Base-by-base conservation (phyloP, 2,113 vertebrate species). In the Salvelinus sp. region DNA sequence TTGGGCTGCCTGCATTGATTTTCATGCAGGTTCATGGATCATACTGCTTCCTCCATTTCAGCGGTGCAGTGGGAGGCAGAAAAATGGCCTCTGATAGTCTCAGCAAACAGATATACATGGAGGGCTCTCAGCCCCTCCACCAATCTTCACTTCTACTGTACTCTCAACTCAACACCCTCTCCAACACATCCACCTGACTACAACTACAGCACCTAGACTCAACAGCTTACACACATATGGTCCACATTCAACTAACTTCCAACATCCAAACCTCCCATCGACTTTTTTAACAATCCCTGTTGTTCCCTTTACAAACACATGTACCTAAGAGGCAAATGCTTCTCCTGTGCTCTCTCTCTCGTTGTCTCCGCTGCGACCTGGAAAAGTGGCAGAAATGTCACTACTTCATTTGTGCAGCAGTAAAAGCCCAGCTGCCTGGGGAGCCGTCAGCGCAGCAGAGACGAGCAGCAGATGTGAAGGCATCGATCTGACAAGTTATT, bases 1-100 rank as follows among this genome's bases (percentile, higher is more conserved):
- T 92, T 90, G 86, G 87, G 84, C 85, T 89, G 88, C 87, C 77
- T 33, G 83, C 87, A 93, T 93, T 88, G 90, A 93, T 93, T 92
- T 92, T 90, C 84, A 86, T 80, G 81, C 87, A 86, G 86, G 87
- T 91, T 89, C 85, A 88, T 87, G 81, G 88, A 91, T 87, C 86
- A 87, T 72, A 85, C 83, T 2, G 70, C 83, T 88, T 88, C 86
- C 86, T 86, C 79, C 75, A 75, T 86, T 84, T 88, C 77, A 68
- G 77, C 66, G 79, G 63, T 84, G 75, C 84, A 88, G 84, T 76
- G 81, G 83, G 82, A 87, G 86, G 83, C 62, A 77, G 74, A 73
- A 87, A 89, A 89, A 89, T 90, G 33, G 48, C 85, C 78, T 88
- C 84, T 90, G 89, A 91, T 88, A 90, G 85, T 81, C 88, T 74